phyloP scores from a whole-genome alignment of 2,797 vertebrate genomes.

The Microctenopoma stevenorrisi region DNA sequence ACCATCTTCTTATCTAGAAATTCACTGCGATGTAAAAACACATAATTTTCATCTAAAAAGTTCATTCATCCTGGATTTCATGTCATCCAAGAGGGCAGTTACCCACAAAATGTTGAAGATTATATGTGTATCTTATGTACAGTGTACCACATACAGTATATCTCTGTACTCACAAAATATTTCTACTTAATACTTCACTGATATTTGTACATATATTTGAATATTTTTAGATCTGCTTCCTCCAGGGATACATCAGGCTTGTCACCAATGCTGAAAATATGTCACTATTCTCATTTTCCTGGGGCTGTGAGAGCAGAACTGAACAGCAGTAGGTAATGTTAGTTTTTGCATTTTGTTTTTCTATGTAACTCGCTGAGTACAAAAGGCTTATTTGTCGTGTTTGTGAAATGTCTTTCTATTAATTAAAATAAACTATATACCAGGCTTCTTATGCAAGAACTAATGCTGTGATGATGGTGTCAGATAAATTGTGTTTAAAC shows the following conservation, averaged over 20 bases:
- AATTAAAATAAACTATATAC: conserved; percentile 6
- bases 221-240: conserved; percentile 52
- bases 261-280: conserved; percentile 49
- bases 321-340: conserved; percentile 36
- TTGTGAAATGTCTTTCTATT: not conserved
- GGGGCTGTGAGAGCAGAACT: conserved; percentile 30
- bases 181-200: conserved; percentile 14
- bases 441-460: not conserved
- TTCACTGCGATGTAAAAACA: conserved; percentile 52
- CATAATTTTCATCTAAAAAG: conserved; percentile 46
- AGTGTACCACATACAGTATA: not conserved
- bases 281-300: conserved; percentile 45
- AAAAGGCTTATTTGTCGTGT: conserved; percentile 16
- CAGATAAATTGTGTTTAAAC: conserved; percentile 1
- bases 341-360: conserved; percentile 20
- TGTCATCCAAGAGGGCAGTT: conserved; percentile 23
- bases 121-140: not conserved
- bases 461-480: not conserved
- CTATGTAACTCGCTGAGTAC: not conserved
- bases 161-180: conserved; percentile 27
- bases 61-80: conserved; percentile 30
- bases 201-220: conserved; percentile 5
- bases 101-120: conserved; percentile 21
- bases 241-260: conserved; percentile 36
- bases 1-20: conserved; percentile 53